These are phyloP conservation scores for Sebastes schlegelii DNA, from an alignment of 2,113 vertebrate genomes.

Conservation along the genomic window DNA sequence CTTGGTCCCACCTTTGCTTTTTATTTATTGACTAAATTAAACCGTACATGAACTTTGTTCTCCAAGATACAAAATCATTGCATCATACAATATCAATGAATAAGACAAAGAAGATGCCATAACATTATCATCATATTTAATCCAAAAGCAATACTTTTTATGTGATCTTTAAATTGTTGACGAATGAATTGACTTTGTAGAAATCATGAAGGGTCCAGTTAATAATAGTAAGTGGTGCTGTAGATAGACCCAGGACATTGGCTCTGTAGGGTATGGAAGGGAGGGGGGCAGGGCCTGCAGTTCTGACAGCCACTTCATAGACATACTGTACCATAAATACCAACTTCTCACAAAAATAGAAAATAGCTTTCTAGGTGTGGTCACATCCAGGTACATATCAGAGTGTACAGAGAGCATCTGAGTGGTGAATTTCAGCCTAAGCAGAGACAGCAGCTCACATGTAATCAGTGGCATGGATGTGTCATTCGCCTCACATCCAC, in stretches of 20 bases:
- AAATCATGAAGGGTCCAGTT: neutral
- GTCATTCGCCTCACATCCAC: constrained; percentile 36
- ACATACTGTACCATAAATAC: neutral
- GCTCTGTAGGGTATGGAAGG: neutral
- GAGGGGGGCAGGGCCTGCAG: neutral
- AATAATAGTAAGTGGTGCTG: neutral
- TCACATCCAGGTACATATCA: neutral
- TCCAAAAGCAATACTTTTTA: no score
- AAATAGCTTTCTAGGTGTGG: neutral
- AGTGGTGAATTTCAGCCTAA: neutral
- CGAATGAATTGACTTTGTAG: neutral
- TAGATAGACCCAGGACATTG: neutral
- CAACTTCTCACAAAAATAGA: neutral
- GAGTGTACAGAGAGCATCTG: constrained; percentile 1
- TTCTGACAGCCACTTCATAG: neutral
- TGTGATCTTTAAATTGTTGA: neutral
- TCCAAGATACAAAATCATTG: no score
- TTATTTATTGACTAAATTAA: no score
- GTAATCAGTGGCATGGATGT: constrained; percentile 48
- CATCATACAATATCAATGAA: no score
- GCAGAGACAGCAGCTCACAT: constrained; percentile 37
- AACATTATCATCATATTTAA: no score
- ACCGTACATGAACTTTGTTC: no score
- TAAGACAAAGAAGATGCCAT: no score
- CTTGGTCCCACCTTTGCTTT: no score